Evolutionary conservation across 2,888 invertebrate genomes (phyloP), one percentile per base, ranked within the genome.

Genomic region (Choreutis nemorana): DNA sequence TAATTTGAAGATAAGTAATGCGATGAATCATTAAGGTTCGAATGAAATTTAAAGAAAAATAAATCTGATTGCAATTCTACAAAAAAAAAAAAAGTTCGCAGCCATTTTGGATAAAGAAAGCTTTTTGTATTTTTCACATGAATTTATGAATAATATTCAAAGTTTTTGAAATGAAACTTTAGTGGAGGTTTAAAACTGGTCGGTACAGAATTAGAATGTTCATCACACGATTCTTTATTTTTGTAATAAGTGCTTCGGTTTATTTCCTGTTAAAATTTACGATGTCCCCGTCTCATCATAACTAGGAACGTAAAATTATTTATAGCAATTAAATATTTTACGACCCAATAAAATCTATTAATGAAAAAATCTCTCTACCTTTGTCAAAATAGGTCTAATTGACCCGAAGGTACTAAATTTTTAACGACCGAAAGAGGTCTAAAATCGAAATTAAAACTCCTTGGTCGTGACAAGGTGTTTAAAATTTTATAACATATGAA

Each of bases 1-100:
- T 63, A 65, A 71, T 72, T 67, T 67, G 53, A 57, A 75, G 77
- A 77, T 77, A 75, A 73, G 66, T 72, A 77, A 77, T 77, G 77
- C 56, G 37, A 42, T 35, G 36, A 56, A 67, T 70, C 77, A 71
- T 77, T 75, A 77, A 63, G 66, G 44, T 40, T 46, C 49, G 48
- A 40, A 37, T 40, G 38, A 41, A 42, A 48, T 43, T 34, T 33
- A 50, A n/a, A 51, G 52, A 48, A 52, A 57, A 55, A 48, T 45
- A 42, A n/a, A n/a, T n/a, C n/a, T n/a, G n/a, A n/a, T n/a, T n/a
- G n/a, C n/a, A n/a, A n/a, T n/a, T n/a, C n/a, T n/a, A n/a, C n/a
- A n/a, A n/a, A n/a, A n/a, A n/a, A n/a, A n/a, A n/a, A n/a, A n/a
- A n/a, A n/a, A n/a, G n/a, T n/a, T n/a, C n/a, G n/a, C n/a, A n/a